Evolutionary conservation across 2,797 vertebrate species (phyloP).

Genomic region (Smutsia gigantea): DNA sequence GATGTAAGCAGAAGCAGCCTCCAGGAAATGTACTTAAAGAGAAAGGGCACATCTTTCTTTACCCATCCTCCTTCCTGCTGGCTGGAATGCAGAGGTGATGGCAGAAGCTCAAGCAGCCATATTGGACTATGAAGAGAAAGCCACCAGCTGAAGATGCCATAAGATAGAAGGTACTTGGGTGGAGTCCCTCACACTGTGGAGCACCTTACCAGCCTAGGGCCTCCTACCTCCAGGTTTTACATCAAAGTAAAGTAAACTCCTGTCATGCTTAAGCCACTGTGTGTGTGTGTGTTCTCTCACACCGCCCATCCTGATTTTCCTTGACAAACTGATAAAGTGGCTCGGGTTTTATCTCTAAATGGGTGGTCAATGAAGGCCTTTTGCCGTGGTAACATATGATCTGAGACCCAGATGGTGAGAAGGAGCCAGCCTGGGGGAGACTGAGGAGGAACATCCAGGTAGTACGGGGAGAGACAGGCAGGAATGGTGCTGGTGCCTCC

Average conservation of each 20-base stretch:
- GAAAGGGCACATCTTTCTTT: not conserved
- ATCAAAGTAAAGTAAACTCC: slow-evolving; percentile 5
- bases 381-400: not conserved
- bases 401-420: not conserved
- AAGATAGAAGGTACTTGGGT: not conserved
- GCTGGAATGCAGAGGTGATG: not conserved
- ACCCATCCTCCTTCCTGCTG: not conserved
- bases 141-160: not conserved
- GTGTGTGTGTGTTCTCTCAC: not conserved
- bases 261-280: not conserved
- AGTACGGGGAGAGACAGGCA: not conserved
- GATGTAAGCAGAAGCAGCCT: not conserved
- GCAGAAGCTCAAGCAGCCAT: not conserved
- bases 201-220: not conserved
- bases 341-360: not conserved
- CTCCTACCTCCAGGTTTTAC: not conserved
- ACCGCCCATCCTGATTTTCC: not conserved
- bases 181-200: not conserved
- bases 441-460: not conserved
- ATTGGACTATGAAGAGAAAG: not conserved
- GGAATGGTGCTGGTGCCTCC: not conserved
- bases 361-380: not conserved
- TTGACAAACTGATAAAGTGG: not conserved
- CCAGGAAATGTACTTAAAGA: not conserved
- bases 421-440: not conserved